A percentile compares a stretch with the other conserved stretches of the same genome.
Conservation (phyloP, 2,797 vertebrate species). For the Mus minutoides region DNA sequence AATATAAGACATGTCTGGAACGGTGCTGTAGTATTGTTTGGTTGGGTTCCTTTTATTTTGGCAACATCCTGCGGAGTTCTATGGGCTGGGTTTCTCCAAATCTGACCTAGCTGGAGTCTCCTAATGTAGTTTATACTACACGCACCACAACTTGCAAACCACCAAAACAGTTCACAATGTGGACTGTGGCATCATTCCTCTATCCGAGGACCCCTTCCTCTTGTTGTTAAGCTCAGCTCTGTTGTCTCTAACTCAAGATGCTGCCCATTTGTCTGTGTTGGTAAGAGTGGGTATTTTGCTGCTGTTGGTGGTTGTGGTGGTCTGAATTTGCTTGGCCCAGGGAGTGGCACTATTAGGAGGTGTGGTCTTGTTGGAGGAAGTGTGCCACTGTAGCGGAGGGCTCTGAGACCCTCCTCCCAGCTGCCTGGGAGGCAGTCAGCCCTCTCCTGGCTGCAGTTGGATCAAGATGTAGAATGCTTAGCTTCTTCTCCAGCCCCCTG, state of each 20-base stretch:
- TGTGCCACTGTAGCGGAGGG: neutral
- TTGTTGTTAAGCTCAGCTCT: neutral
- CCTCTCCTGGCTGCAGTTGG: neutral
- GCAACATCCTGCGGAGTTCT: neutral
- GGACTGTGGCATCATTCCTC: neutral
- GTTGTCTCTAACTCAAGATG: constrained; percentile 11
- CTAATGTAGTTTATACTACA: neutral
- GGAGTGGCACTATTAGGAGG: neutral
- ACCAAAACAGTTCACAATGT: neutral
- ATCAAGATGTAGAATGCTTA: neutral
- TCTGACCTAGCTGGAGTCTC: neutral
- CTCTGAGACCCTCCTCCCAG: neutral
- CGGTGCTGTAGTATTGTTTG: neutral
- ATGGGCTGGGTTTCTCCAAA: neutral
- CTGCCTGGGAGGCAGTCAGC: neutral
- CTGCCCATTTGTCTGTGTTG: neutral
- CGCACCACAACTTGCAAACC: neutral
- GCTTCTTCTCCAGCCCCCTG: neutral
- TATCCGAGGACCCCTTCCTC: neutral
- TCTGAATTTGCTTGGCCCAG: neutral
- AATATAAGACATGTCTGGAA: neutral
- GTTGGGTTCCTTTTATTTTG: constrained; percentile 8
- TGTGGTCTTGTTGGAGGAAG: neutral
- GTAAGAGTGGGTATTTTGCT: neutral
- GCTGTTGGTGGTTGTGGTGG: neutral